Conservation (phyloP, 1,140 invertebrate species). For the Daktulosphaira vitifoliae region DNA sequence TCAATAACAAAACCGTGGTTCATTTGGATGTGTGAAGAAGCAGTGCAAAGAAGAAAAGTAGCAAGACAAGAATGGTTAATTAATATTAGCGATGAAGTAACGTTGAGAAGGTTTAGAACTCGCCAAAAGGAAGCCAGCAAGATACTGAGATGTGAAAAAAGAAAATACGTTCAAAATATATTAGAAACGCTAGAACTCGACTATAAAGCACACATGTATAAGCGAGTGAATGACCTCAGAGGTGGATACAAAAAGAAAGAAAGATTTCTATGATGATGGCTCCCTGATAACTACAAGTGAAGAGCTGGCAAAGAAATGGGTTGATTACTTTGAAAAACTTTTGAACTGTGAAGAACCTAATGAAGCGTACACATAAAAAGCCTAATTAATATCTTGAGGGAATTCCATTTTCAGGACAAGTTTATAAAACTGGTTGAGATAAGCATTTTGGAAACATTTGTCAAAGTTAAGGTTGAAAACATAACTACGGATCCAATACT, state of each 20-base stretch:
- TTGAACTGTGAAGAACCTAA: constrained; percentile 1
- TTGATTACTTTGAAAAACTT: not conserved
- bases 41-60: not conserved
- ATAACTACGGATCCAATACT: constrained; percentile 20
- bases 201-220: not conserved
- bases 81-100: not conserved
- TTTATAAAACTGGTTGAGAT: constrained; percentile 27
- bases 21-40: not conserved
- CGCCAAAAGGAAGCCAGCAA: not conserved
- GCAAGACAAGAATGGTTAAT: constrained; percentile 2
- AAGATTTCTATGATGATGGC: constrained; percentile 5
- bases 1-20: not conserved
- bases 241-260: constrained; percentile 3
- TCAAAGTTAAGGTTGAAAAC: constrained; percentile 18
- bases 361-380: constrained; percentile 13
- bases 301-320: constrained; percentile 4
- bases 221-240: constrained; percentile 2
- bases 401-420: constrained; percentile 16
- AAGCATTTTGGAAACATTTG: constrained; percentile 12
- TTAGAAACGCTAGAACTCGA: not conserved
- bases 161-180: constrained; percentile 6
- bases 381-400: constrained; percentile 10
- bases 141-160: constrained; percentile 3
- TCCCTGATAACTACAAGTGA: constrained; percentile 6
- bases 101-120: not conserved